Evolutionary conservation across 2,113 vertebrate genomes (phyloP).

Genomic region (Tursiops truncatus): DNA sequence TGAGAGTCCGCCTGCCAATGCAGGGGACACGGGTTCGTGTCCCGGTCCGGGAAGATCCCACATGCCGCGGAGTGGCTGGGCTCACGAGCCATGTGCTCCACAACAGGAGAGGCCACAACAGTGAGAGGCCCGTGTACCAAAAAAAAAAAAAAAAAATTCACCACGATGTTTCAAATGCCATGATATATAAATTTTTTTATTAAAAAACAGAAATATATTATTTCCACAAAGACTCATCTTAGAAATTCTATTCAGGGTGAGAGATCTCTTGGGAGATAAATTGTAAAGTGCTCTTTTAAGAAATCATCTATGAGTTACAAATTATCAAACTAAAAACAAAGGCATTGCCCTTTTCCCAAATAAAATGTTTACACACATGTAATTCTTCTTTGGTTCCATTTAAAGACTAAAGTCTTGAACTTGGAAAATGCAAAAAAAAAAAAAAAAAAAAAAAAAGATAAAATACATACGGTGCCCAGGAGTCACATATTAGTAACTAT

Average conservation of each 20-base stretch:
- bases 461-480: neutral
- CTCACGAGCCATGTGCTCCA: no score
- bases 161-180: neutral
- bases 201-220: neutral
- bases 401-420: neutral
- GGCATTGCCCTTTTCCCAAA: neutral
- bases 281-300: neutral
- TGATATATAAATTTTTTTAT: neutral
- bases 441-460: neutral
- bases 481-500: neutral
- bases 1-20: no score
- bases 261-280: neutral
- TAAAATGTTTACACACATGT: neutral
- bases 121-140: no score
- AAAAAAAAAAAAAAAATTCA: no score
- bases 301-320: neutral
- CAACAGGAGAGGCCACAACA: no score
- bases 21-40: no score
- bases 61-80: no score
- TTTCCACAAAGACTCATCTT: neutral
- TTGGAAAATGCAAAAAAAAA: neutral
- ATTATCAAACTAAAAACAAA: constrained; percentile 1
- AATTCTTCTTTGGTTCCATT: neutral
- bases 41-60: no score
- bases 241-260: neutral